These are phyloP conservation scores for Taeniopygia guttata DNA, from an alignment of 2,797 vertebrate genomes.

Conservation along the genomic window DNA sequence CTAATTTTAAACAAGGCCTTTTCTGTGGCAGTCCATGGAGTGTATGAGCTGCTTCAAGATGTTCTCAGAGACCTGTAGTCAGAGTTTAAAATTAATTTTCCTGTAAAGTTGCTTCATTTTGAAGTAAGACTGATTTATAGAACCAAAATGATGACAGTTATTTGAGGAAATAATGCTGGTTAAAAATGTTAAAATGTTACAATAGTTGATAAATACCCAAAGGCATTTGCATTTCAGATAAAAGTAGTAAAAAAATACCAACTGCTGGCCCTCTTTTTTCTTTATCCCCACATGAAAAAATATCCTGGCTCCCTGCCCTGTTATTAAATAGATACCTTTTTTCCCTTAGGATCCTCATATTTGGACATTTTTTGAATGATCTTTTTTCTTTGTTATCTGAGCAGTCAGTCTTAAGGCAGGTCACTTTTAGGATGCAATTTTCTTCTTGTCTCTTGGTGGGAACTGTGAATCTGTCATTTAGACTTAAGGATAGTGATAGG, in stretches of 20 bases:
- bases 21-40: neutral
- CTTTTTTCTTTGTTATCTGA: neutral
- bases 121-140: neutral
- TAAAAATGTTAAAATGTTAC: neutral
- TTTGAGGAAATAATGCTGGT: neutral
- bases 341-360: neutral
- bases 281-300: neutral
- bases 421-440: neutral
- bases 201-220: neutral
- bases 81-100: neutral
- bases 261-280: neutral
- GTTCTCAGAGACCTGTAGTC: neutral
- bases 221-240: neutral
- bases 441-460: neutral
- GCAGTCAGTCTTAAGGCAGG: neutral
- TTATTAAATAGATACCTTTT: neutral
- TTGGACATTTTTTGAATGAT: neutral
- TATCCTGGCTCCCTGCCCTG: accelerated
- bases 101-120: neutral
- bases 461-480: neutral
- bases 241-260: neutral
- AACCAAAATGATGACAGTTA: neutral
- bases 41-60: neutral
- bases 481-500: neutral
- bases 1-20: conserved; percentile 45